Base-by-base conservation (phyloP, 2,113 vertebrate genomes). In the Paraplagusia blochii region DNA sequence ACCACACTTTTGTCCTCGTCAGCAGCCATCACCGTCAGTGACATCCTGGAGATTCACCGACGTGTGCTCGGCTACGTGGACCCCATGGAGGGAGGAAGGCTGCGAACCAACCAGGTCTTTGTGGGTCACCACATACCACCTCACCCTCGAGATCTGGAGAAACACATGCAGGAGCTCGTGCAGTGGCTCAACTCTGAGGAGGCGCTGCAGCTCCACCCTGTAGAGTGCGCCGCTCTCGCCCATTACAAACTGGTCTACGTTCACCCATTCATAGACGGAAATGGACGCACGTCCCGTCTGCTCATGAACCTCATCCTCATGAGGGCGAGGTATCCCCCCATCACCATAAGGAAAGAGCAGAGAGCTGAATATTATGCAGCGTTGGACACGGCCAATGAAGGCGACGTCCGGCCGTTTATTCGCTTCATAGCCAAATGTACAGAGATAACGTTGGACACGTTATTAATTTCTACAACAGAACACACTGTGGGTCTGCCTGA, bases 241-340 rank as follows among this genome's bases (percentile, higher is more conserved):
- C 97, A 99, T 70, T 99, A 99, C 80, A 98, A 98, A 70, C 86
- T 99, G 14, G 97, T 99, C 0, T 98, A 99, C 44, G 91, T 99
- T 66, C 97, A 99, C 63, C 97, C 96, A 0, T 99, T 99, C 33
- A 85, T 96, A 0, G 97, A 99, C 0, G 97, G 97, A 56, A 99
- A 99, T 0, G 96, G 97, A 0, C 89, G 97, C 79, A 98, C 95
- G 0, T 95, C 97, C 0, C 91, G 96, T 3, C 89, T 99, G 65
- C 81, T 99, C 1, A 98, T 99, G 96, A 99, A 98, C 88, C 90
- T 99, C 1, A 93, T 95, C 14, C 87, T 99, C 11, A 95, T 99
- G 96, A 95, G 97, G 79, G 95, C 96, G 0, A 92, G 93, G 0
- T 99, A 97, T 61, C 97, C 97, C 0, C 96, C 96, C 3, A 91